phyloP scores from a whole-genome alignment of 1,140 invertebrate species.

The Ips typographus region DNA sequence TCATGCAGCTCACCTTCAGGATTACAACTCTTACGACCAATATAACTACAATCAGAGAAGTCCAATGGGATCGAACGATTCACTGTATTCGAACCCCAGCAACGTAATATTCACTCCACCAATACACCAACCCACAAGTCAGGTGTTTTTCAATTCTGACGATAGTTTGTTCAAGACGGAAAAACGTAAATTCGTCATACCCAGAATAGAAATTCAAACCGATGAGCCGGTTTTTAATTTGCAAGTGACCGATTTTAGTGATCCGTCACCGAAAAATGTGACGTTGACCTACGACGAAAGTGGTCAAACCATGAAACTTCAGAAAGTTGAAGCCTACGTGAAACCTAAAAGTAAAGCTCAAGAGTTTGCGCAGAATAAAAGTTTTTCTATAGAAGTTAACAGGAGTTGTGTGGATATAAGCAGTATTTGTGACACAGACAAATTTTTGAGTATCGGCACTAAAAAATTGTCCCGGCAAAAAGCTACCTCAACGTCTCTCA shows the following conservation, averaged over 20 bases:
- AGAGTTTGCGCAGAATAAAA: slow-evolving; percentile 45
- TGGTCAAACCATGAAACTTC: slow-evolving; percentile 37
- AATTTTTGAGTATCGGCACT: slow-evolving; percentile 42
- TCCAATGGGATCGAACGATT: slow-evolving; percentile 45
- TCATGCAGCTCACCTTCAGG: slow-evolving; percentile 46
- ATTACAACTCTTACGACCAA: slow-evolving; percentile 37
- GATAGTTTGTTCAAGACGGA: slow-evolving; percentile 49
- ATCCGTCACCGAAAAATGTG: slow-evolving; percentile 46
- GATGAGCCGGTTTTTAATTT: slow-evolving; percentile 47
- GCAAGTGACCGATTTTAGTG: slow-evolving; percentile 50
- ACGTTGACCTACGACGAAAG: slow-evolving; percentile 45
- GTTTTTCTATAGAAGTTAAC: slow-evolving; percentile 46
- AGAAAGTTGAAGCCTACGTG: slow-evolving; percentile 39
- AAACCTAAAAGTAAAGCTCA: slow-evolving; percentile 37
- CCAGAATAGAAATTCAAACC: slow-evolving; percentile 47
- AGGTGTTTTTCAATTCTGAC: slow-evolving; percentile 50
- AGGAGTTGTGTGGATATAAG: slow-evolving; percentile 40
- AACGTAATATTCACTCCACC: slow-evolving; percentile 46
- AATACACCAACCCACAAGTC: slow-evolving; percentile 45
- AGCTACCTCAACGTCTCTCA: slow-evolving; percentile 44
- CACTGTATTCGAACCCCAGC: slow-evolving; percentile 39
- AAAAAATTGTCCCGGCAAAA: slow-evolving; percentile 40
- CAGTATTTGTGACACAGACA: slow-evolving; percentile 41
- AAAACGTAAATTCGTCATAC: slow-evolving; percentile 46
- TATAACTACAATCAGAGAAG: slow-evolving; percentile 40